Evolutionary conservation across 2,113 vertebrate species (phyloP).

Genomic region (Myotis yumanensis): DNA sequence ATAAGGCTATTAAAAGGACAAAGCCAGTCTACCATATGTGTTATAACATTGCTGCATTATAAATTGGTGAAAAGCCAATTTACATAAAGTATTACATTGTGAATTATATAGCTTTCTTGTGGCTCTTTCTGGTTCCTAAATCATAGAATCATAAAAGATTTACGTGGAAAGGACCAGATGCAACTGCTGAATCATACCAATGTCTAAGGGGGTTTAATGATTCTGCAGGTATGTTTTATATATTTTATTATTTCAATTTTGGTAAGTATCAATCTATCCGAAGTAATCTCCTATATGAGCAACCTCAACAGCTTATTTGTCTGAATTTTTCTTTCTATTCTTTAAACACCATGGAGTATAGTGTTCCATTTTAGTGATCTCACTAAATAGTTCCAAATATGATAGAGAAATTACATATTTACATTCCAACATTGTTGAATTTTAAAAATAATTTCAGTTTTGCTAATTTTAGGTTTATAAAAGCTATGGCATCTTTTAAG

Average conservation of each 20-base stretch:
- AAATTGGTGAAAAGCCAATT: not conserved
- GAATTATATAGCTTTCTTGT: not conserved
- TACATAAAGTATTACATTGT: not conserved
- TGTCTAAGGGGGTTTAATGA: not conserved
- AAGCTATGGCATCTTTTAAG: not conserved
- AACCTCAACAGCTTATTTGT: not conserved
- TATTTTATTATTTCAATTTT: constrained; percentile 52
- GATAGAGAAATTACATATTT: constrained; percentile 12
- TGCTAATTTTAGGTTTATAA: not conserved
- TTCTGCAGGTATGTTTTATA: not conserved
- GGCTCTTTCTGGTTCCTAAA: not conserved
- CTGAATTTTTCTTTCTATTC: not conserved
- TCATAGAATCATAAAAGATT: constrained; percentile 46
- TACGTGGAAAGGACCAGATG: not conserved
- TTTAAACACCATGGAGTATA: not conserved
- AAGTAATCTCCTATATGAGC: not conserved
- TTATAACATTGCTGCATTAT: not conserved
- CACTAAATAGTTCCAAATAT: not conserved
- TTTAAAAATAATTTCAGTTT: constrained; percentile 26
- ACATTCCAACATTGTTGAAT: not conserved
- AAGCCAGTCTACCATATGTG: not conserved
- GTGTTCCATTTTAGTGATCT: not conserved
- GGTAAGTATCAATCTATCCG: not conserved
- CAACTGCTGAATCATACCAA: not conserved
- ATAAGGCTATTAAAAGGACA: not conserved